These are phyloP conservation scores for Halocynthia roretzi DNA, from an alignment of 23 tunicate genomes.

Conservation along the genomic window DNA sequence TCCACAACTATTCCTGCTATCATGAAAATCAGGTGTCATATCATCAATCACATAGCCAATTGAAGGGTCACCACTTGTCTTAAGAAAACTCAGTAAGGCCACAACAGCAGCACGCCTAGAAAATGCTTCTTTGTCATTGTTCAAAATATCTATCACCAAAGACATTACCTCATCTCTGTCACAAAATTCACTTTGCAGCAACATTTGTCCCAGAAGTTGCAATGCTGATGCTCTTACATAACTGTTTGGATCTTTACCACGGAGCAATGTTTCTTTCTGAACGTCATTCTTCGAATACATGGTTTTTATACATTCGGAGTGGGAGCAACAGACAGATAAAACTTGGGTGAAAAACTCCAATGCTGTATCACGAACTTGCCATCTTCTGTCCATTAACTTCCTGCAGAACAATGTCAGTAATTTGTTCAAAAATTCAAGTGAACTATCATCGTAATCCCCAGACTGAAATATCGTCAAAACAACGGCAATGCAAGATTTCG, in stretches of 20 bases:
- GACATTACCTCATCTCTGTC: background rate
- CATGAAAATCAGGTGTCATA: no score
- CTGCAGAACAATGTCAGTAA: no score
- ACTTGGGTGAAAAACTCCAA: conserved; percentile 11
- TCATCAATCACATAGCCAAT: no score
- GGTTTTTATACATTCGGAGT: background rate
- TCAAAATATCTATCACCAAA: background rate
- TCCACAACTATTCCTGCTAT: no score
- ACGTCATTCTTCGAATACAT: background rate
- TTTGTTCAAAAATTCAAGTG: no score
- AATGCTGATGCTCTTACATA: conserved; percentile 17
- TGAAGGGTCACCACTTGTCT: background rate
- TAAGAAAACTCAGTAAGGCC: conserved; percentile 4
- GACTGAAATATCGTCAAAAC: no score
- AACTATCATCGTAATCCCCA: no score
- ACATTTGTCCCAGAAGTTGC: background rate
- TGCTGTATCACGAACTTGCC: conserved; percentile 19
- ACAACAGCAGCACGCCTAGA: conserved; percentile 11
- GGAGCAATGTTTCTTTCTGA: background rate
- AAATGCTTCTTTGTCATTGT: background rate
- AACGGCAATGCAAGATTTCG: no score
- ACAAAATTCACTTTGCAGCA: background rate
- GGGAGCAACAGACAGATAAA: background rate
- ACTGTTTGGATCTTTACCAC: background rate
- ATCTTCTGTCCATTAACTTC: background rate